Evolutionary conservation across 2,113 vertebrate species (phyloP), one percentile per base, ranked within the genome.

Genomic region (Cryptotis parvus): DNA sequence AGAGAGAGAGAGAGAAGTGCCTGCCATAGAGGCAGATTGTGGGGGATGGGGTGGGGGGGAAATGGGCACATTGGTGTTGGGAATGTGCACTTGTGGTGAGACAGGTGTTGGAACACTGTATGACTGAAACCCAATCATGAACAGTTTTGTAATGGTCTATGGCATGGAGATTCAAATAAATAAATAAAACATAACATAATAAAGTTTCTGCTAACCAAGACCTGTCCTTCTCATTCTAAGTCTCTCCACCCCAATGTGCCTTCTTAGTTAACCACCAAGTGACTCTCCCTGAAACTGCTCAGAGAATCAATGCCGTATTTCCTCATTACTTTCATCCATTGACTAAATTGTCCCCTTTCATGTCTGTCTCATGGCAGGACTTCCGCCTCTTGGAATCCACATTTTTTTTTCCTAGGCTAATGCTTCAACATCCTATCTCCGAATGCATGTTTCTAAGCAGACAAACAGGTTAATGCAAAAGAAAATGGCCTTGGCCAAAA

Each of bases 271-370:
- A 31, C 22, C 29, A 49, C 39, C 16, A 2, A 16, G n/a, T n/a
- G n/a, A n/a, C n/a, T n/a, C n/a, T n/a, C n/a, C 65, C 81, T 82
- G 77, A 81, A 91, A 33, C 26, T 70, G 45, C 87, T 80, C n/a
- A 3, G 22, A 41, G 65, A 81, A n/a, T 1, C 86, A 33, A 75
- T 41, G 24, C 49, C 29, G 43, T 84, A 26, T 63, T 69, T 75
- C 39, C 63, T 87, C 35, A 18, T 89, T 85, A 61, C 84, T 90
- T 85, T 79, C 69, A 55, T 86, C 77, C 75, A 1, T n/a, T 58
- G 35, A 55, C 27, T 70, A 74, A 74, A 80, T 65, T 66, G 77
- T 73, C 88, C 79, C 58, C 82, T 92, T 69, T 63, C 61, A 69
- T 52, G 45, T 86, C 68, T 86, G 43, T 81, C 87, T 85, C 92